Evolutionary conservation across 2,113 vertebrate species (phyloP), one percentile per base, ranked within the genome.

Genomic region (Plectropomus leopardus): DNA sequence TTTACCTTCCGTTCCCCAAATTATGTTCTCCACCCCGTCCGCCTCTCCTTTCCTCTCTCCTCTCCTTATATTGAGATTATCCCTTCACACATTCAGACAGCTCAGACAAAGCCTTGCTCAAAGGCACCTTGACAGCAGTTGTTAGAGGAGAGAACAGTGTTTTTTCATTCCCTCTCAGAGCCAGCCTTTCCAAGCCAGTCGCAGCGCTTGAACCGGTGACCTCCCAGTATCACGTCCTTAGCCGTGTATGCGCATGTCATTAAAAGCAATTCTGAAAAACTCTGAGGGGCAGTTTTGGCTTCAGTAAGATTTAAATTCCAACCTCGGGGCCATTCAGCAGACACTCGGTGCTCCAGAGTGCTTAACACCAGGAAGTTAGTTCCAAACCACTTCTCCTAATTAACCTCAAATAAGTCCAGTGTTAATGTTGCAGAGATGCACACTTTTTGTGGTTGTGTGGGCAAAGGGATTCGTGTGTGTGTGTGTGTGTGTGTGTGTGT

Each of bases 281-380:
- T 84, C 80, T 44, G 28, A 80, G 78, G 85, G 79, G 57, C 78
- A 77, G 68, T 89, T 86, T 80, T 87, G 69, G 75, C 89, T 91
- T 91, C 85, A 88, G 73, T 88, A 76, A 84, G 92, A 93, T 93
- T 93, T 92, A 90, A 91, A 91, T 90, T 89, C 78, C 86, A 88
- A 89, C 84, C 89, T 80, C 65, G 70, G 84, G 83, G 88, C 87
- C 80, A 86, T 80, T 77, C 78, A 34, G 78, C 78, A 87, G 83
- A 86, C 83, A 91, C 82, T 79, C 72, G 30, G 42, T 70, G 84
- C 80, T 86, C 81, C 69, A 75, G 67, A 89, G 88, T 86, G 78
- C 82, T 89, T 89, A 89, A 90, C 83, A 88, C 82, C 50, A 79
- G 59, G 69, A 91, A 89, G 86, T 92, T 92, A 89, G 86, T 89